Percentiles rank a stretch among this genome's conserved stretches.
Conservation (phyloP, 23 tunicate genomes). For the Clavelina lepadiformis region DNA sequence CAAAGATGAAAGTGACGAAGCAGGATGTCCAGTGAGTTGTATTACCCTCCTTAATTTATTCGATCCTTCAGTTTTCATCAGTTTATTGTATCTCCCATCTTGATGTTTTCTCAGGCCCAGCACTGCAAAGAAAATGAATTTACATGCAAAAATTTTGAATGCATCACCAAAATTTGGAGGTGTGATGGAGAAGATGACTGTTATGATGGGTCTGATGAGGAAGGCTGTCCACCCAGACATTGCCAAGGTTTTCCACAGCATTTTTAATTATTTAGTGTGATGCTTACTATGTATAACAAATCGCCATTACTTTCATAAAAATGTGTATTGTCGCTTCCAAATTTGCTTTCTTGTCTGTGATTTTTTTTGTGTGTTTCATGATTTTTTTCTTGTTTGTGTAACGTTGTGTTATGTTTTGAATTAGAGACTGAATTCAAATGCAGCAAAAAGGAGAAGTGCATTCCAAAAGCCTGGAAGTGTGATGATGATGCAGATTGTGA, state of each 20-base stretch:
- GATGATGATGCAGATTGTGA: constrained; percentile 62
- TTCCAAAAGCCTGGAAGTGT: constrained; percentile 42
- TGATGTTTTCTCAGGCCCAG: background rate
- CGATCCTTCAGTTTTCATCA: background rate
- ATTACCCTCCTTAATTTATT: background rate
- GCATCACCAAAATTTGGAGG: constrained; percentile 27
- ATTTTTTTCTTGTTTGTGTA: no score
- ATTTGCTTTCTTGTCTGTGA: no score
- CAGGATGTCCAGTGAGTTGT: constrained; percentile 15
- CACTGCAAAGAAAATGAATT: constrained; percentile 6
- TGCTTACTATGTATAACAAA: no score
- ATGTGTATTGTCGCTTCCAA: no score
- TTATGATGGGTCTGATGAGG: constrained; percentile 43
- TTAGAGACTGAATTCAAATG: constrained; percentile 13
- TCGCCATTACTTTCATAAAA: no score
- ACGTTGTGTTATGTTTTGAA: no score
- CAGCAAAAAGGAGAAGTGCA: constrained; percentile 18
- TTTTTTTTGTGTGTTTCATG: no score
- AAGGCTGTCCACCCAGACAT: background rate
- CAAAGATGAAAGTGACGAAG: constrained; percentile 18
- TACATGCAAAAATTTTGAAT: constrained; percentile 17
- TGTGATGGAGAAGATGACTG: constrained; percentile 51
- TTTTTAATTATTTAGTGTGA: no score
- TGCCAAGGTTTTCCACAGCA: constrained; percentile 8
- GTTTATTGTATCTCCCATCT: background rate